Percentiles rank a stretch among this genome's conserved stretches.
These are phyloP conservation scores for Darwinula stevensoni DNA, from an alignment of 2,888 invertebrate species.

Conservation along the genomic window DNA sequence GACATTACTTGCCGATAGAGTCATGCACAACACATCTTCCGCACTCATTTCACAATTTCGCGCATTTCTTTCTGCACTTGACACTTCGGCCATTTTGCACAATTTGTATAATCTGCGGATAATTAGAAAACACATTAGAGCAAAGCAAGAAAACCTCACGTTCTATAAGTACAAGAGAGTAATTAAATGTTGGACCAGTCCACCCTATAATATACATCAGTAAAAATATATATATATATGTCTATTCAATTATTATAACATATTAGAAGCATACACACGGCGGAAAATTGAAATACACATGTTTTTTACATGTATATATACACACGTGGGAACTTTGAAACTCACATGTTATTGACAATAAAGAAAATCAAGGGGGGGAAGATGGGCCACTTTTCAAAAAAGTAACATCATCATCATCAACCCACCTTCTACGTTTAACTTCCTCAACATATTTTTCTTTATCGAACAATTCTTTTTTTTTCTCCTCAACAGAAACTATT, in stretches of 20 bases:
- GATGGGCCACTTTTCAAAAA: constrained; percentile 2
- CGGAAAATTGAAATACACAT: constrained; percentile 2
- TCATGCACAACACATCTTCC: constrained; percentile 2
- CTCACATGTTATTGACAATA: constrained; percentile 2
- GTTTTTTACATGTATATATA: constrained; percentile 2
- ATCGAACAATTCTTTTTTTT: constrained; percentile 2
- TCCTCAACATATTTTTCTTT: constrained; percentile 2
- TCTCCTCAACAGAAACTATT: constrained; percentile 2
- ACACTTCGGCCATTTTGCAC: constrained; percentile 2
- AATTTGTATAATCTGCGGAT: constrained; percentile 2
- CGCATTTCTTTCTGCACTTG: constrained; percentile 1
- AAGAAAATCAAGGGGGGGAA: constrained; percentile 2
- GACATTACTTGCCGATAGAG: constrained; percentile 2
- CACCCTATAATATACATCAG: constrained; percentile 2
- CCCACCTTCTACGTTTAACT: constrained; percentile 2
- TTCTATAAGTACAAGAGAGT: constrained; percentile 2
- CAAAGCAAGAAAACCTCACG: constrained; percentile 2
- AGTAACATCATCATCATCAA: constrained; percentile 2
- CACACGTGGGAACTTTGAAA: constrained; percentile 2
- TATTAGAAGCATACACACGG: constrained; percentile 2
- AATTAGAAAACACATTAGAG: constrained; percentile 2
- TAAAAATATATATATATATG: constrained; percentile 2
- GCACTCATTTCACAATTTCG: constrained; percentile 2
- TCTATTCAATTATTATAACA: constrained; percentile 2
- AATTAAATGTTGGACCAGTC: constrained; percentile 2